These are phyloP conservation scores for Oostethus manadensis DNA, from an alignment of 2,113 vertebrate species.

Conservation along the genomic window DNA sequence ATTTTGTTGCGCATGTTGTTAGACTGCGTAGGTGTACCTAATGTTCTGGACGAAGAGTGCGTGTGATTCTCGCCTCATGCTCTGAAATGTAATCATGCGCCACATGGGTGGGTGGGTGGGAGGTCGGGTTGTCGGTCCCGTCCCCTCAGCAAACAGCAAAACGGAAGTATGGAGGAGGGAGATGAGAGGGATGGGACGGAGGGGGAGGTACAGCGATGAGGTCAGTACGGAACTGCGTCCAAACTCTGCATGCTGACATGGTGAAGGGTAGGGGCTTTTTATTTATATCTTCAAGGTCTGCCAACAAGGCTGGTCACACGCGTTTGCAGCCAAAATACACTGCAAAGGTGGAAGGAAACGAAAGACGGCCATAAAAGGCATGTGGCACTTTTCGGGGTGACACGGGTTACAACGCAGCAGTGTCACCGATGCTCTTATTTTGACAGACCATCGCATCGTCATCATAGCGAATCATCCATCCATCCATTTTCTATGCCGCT, in stretches of 20 bases:
- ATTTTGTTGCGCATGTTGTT: no score
- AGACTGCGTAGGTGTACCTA: no score
- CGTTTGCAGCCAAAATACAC: conserved; percentile 50
- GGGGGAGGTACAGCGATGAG: conserved; percentile 23
- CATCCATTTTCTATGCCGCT: no score
- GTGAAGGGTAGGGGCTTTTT: conserved; percentile 68
- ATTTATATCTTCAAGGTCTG: conserved; percentile 66
- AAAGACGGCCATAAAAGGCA: neutral
- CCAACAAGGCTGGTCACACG: conserved; percentile 60
- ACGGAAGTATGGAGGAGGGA: neutral
- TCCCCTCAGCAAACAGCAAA: conserved; percentile 37
- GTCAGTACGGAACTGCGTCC: conserved; percentile 57
- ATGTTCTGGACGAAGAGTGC: conserved; percentile 5
- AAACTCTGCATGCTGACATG: conserved; percentile 62
- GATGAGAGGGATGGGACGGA: conserved; percentile 5
- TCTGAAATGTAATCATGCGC: no score
- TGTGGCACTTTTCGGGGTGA: conserved; percentile 9
- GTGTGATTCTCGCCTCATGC: conserved; percentile 33
- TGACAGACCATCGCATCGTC: conserved; percentile 18
- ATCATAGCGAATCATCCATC: no score
- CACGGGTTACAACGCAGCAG: neutral
- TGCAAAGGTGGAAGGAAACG: conserved; percentile 25
- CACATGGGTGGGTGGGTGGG: no score
- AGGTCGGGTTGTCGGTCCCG: conserved; percentile 42
- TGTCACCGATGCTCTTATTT: conserved; percentile 61